phyloP scores from a whole-genome alignment of 2,888 invertebrate genomes.

The Seira musarum region DNA sequence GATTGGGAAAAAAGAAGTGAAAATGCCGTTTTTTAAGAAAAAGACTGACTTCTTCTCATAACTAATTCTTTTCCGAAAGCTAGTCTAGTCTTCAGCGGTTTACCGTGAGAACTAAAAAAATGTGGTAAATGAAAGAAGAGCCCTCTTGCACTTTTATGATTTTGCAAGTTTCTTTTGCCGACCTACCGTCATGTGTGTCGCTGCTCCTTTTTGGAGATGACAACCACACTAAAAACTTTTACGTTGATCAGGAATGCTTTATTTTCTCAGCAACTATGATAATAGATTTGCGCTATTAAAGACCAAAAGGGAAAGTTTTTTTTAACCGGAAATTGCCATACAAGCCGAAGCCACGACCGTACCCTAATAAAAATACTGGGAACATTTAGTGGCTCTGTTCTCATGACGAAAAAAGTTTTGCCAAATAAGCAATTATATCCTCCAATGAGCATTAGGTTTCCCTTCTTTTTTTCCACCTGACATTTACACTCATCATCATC shows the following conservation, averaged over 20 bases:
- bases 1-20: too few relatives aligned
- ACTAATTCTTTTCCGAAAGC: too few relatives aligned
- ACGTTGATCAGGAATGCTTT: slow-evolving; percentile 7
- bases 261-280: neutral
- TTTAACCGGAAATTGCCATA: neutral
- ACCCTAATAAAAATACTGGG: neutral
- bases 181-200: too few relatives aligned
- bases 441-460: slow-evolving; percentile 43
- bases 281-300: neutral
- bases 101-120: neutral
- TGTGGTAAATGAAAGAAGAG: neutral
- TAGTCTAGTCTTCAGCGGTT: too few relatives aligned
- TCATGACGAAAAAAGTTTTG: slow-evolving; percentile 25
- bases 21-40: too few relatives aligned
- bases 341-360: too few relatives aligned
- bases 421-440: slow-evolving; percentile 46
- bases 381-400: neutral
- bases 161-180: neutral
- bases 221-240: neutral
- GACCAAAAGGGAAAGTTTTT: neutral
- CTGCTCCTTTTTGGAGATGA: neutral
- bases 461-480: slow-evolving; percentile 35
- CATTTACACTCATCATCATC: slow-evolving; percentile 35
- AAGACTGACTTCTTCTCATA: too few relatives aligned
- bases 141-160: slow-evolving; percentile 8